phyloP scores from a whole-genome alignment of 2,113 vertebrate species.

The Myotis davidii region DNA sequence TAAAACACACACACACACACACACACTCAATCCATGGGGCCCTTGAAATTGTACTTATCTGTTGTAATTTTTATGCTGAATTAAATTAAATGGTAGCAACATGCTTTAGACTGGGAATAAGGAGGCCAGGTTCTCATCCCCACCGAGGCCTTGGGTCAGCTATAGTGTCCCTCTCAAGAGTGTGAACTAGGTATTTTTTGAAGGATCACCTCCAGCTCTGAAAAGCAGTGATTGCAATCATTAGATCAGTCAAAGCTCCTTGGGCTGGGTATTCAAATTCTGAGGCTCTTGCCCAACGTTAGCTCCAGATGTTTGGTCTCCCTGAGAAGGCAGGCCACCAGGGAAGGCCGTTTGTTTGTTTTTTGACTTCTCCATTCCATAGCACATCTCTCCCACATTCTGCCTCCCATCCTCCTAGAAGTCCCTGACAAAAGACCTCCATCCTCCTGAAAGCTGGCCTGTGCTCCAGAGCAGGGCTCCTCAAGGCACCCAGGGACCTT shows the following conservation, averaged over 20 bases:
- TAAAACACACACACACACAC: not conserved
- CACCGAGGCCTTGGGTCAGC: not conserved
- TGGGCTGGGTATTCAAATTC: not conserved
- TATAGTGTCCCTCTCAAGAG: not conserved
- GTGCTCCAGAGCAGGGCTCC: not conserved
- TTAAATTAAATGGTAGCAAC: constrained; percentile 23
- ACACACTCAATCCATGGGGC: not conserved
- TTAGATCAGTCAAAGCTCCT: not conserved
- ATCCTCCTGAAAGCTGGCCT: not conserved
- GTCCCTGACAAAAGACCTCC: not conserved
- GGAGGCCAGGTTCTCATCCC: not conserved
- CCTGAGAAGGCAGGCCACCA: not conserved
- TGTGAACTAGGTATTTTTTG: not conserved
- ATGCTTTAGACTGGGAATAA: not conserved
- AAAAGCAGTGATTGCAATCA: not conserved
- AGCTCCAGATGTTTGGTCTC: not conserved
- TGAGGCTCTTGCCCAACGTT: not conserved
- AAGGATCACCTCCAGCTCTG: not conserved
- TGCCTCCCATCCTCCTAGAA: not conserved
- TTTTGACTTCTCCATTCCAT: not conserved
- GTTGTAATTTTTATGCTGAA: not conserved
- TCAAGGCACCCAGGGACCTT: not conserved
- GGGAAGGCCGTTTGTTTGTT: not conserved
- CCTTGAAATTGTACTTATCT: not conserved
- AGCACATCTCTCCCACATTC: too few relatives aligned